Evolutionary conservation across 2,888 invertebrate species (phyloP).

Genomic region (Caenorhabditis sp.): DNA sequence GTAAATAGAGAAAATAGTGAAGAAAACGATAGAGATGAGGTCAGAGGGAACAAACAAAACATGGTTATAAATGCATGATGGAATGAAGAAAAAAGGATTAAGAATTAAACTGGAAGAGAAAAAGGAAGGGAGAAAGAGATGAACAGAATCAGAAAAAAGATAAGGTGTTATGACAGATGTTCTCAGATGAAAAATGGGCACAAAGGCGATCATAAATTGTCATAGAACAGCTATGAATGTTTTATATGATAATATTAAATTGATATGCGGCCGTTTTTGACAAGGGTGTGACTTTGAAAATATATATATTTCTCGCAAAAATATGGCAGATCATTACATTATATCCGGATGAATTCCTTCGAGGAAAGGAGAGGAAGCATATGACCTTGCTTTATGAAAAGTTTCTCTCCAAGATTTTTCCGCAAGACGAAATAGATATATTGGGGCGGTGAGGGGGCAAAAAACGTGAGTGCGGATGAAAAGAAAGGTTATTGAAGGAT

Average conservation of each 20-base stretch:
- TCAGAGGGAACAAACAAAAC: slow-evolving; percentile 41
- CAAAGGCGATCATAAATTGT: slow-evolving; percentile 31
- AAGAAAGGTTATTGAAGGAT: slow-evolving; percentile 18
- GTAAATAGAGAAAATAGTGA: slow-evolving; percentile 14
- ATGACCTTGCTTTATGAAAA: slow-evolving; percentile 2
- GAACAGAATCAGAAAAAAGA: background rate
- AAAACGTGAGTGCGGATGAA: background rate
- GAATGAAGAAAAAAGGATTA: slow-evolving; percentile 3
- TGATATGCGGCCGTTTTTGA: background rate
- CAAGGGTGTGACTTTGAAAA: background rate
- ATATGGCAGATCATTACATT: background rate
- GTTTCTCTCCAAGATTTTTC: slow-evolving; percentile 8
- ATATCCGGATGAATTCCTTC: background rate
- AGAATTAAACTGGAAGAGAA: slow-evolving; percentile 48
- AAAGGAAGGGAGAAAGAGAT: background rate
- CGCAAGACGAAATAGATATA: background rate
- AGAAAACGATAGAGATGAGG: slow-evolving; percentile 6
- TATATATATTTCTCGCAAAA: no score
- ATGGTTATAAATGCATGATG: slow-evolving; percentile 40
- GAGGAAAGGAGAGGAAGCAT: slow-evolving; percentile 2
- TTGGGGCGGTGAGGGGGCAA: no score
- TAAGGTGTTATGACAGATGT: slow-evolving; percentile 28
- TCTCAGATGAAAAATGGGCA: slow-evolving; percentile 38
- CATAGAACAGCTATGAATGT: slow-evolving; percentile 24
- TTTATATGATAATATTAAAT: slow-evolving; percentile 11